Evolutionary conservation across 2,797 vertebrate species (phyloP), one percentile per base, ranked within the genome.

Genomic region (Strix occidentalis): DNA sequence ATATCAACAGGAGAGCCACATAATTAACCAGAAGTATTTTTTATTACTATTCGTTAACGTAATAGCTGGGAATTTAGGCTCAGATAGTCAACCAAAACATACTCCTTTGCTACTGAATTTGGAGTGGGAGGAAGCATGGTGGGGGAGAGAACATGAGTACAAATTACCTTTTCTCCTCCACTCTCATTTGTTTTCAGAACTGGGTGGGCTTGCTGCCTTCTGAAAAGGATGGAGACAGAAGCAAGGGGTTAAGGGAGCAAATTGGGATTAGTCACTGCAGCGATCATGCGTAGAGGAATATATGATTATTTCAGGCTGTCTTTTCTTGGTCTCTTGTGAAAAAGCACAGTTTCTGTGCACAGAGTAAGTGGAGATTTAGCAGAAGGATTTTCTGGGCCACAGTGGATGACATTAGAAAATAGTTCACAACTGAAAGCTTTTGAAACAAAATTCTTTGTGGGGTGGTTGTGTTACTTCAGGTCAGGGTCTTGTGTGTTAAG

Each of bases 11-110:
- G 1, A 58, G 31, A 87, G n/a, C 43, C 60, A 81, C 66, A 37
- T 26, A 92, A 95, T 90, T 64, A 84, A 74, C 54, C 20, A 77
- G 60, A 92, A 83, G 64, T 48, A 83, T 37, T 89, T 77, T 89
- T 82, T 35, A 25, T 58, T 91, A 33, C 56, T 74, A 5, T 90
- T 56, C 1, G 9, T 77, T 90, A 84, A 21, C 11, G 6, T 16
- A 66, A 80, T 11, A 82, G 20, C 9, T 84, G 37, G 57, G 68
- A 84, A 74, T 39, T 89, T 24, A 41, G 84, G 31, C 81, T 94
- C 37, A 77, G 28, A 87, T n/a, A 29, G 63, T 12, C 74, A 96
- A 82, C n/a, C 66, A 92, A 94, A 97, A 85, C 75, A 83, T 37
- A 41, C 60, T 77, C 63, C 64, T 66, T 74, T 66, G 43, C 81